Percentiles rank a stretch among this genome's conserved stretches.
phyloP scores from a whole-genome alignment of 2,113 vertebrate genomes.

The Peromyscus maniculatus region DNA sequence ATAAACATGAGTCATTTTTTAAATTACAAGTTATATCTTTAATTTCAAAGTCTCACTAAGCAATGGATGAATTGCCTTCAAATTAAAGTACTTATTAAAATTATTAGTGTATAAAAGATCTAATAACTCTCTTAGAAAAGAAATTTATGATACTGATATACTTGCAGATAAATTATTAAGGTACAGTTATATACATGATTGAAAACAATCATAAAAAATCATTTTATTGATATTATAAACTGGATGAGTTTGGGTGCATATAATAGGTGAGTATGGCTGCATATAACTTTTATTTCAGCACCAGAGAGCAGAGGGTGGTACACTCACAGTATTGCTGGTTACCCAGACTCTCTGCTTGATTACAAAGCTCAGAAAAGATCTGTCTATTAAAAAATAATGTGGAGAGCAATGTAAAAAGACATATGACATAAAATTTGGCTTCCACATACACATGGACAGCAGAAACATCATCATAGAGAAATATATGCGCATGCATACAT shows the following conservation, averaged over 20 bases:
- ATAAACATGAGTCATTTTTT: not conserved
- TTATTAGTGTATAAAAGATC: not conserved
- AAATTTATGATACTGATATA: not conserved
- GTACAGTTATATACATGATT: not conserved
- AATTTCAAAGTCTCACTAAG: not conserved
- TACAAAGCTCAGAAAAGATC: not conserved
- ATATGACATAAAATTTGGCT: not conserved
- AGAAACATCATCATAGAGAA: not conserved
- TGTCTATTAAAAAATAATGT: not conserved
- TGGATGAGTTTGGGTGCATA: not conserved
- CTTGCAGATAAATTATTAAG: conserved; percentile 23
- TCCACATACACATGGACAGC: not conserved
- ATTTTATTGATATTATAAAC: not conserved
- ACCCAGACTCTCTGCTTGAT: not conserved
- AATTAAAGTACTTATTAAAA: not conserved
- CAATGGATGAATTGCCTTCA: not conserved
- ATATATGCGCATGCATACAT: not conserved
- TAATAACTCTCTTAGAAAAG: not conserved
- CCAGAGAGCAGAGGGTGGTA: not conserved
- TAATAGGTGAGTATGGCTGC: not conserved
- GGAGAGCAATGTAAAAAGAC: not conserved
- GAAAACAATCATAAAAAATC: not conserved
- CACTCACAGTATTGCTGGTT: too few species aligned
- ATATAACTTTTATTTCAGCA: not conserved
- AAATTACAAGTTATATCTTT: not conserved